Evolutionary conservation across 1,140 invertebrate genomes (phyloP).

Genomic region (Zaprionus gabonicus): DNA sequence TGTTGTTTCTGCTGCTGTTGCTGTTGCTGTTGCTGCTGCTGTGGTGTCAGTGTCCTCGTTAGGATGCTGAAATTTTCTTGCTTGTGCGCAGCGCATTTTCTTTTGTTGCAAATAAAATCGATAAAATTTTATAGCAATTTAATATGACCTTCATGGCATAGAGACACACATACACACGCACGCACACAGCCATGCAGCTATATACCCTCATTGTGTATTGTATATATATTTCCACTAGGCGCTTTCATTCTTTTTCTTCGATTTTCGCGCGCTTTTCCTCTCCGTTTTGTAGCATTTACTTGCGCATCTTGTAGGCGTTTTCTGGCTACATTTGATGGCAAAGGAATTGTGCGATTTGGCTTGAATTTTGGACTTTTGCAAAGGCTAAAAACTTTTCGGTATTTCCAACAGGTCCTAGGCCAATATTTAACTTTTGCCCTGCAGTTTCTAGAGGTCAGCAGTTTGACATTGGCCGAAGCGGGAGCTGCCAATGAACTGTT

Average conservation of each 20-base stretch:
- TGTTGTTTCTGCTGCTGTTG: slow-evolving; percentile 12
- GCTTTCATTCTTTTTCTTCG: slow-evolving; percentile 50
- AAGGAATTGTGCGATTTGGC: slow-evolving; percentile 53
- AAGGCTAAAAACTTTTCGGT: slow-evolving; percentile 20
- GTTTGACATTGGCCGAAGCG: slow-evolving; percentile 34
- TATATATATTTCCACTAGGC: slow-evolving; percentile 42
- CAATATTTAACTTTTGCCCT: slow-evolving; percentile 45
- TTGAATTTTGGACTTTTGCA: slow-evolving; percentile 39
- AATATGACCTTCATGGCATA: slow-evolving; percentile 84
- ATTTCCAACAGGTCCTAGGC: slow-evolving; percentile 68
- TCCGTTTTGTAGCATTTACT: slow-evolving; percentile 13
- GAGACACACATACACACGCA: slow-evolving; percentile 55
- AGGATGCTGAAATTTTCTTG: slow-evolving; percentile 67
- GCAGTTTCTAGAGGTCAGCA: slow-evolving; percentile 44
- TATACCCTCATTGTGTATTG: slow-evolving; percentile 50
- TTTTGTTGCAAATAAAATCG: slow-evolving; percentile 84
- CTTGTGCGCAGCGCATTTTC: slow-evolving; percentile 80
- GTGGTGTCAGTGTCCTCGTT: slow-evolving; percentile 83
- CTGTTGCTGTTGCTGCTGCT: slow-evolving; percentile 31
- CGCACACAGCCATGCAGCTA: neutral
- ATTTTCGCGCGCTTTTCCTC: slow-evolving; percentile 44
- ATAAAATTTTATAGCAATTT: slow-evolving; percentile 84
- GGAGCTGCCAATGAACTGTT: slow-evolving; percentile 36
- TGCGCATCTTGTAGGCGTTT: slow-evolving; percentile 59
- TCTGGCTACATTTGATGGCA: slow-evolving; percentile 48